These are phyloP conservation scores for Glaucidium brasilianum DNA, from an alignment of 2,113 vertebrate genomes.

Conservation along the genomic window DNA sequence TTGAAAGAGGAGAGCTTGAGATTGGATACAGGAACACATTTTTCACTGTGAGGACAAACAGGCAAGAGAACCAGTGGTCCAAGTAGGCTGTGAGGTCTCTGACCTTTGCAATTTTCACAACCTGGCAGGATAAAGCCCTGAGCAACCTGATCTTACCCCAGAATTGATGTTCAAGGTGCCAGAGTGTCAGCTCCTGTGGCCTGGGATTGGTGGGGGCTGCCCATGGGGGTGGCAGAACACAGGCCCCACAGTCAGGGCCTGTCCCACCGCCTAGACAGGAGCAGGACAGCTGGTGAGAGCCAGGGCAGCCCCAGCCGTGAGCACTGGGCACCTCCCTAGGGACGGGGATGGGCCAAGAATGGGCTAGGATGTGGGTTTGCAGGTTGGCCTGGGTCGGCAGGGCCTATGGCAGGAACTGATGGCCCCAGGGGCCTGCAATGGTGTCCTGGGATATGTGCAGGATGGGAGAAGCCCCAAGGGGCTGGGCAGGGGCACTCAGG, in stretches of 20 bases:
- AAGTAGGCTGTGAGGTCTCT: not conserved
- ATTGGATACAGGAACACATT: not conserved
- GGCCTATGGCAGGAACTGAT: not conserved
- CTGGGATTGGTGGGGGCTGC: not conserved
- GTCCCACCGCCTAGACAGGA: not conserved
- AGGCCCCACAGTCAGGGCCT: not conserved
- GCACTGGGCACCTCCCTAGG: not conserved
- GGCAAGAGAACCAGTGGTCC: not conserved
- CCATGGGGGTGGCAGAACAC: rapidly evolving
- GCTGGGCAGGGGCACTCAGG: not conserved
- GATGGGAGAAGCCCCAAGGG: not conserved
- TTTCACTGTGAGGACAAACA: not conserved
- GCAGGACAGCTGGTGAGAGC: not conserved
- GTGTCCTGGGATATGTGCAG: not conserved
- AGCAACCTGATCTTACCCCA: not conserved
- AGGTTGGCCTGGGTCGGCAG: rapidly evolving
- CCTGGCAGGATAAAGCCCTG: not conserved
- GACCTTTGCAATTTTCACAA: not conserved
- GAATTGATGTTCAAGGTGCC: not conserved
- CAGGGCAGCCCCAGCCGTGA: not conserved
- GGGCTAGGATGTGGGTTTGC: rapidly evolving
- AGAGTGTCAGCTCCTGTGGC: rapidly evolving
- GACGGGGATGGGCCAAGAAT: no score
- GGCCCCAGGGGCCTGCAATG: no score
- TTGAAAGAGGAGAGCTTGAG: not conserved